Evolutionary conservation across 2,797 vertebrate genomes (phyloP).

Genomic region (Halcyon chelicuti): DNA sequence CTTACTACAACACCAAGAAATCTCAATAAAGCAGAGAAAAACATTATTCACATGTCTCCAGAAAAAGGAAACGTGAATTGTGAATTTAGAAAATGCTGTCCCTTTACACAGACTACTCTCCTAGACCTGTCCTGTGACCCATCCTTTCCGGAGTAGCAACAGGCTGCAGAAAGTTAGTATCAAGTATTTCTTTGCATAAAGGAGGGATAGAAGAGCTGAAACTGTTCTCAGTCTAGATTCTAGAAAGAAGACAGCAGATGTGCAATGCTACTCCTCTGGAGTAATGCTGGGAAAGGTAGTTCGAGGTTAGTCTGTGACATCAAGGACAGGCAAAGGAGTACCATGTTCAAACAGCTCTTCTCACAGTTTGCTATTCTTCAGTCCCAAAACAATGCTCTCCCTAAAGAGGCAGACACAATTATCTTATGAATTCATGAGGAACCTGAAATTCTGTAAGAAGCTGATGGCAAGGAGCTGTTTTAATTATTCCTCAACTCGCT

Average conservation of each 20-base stretch:
- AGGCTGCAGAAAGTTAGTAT: background rate
- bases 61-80: background rate
- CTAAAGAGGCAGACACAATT: background rate
- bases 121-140: background rate
- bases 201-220: background rate
- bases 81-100: background rate
- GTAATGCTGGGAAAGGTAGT: background rate
- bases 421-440: background rate
- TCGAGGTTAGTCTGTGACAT: background rate
- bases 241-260: background rate
- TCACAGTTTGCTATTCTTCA: background rate
- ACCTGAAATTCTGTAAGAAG: conserved; percentile 1
- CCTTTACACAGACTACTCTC: background rate
- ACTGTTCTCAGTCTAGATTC: background rate
- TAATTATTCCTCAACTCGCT: conserved; percentile 53
- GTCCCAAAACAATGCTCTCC: background rate
- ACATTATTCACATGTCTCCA: background rate
- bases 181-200: background rate
- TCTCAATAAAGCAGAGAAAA: background rate
- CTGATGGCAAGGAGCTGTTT: conserved; percentile 42
- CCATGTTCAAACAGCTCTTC: background rate
- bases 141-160: background rate
- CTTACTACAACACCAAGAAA: background rate
- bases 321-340: background rate
- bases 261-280: background rate